Conservation (phyloP, 2,888 invertebrate species). For the Aelia acuminata region DNA sequence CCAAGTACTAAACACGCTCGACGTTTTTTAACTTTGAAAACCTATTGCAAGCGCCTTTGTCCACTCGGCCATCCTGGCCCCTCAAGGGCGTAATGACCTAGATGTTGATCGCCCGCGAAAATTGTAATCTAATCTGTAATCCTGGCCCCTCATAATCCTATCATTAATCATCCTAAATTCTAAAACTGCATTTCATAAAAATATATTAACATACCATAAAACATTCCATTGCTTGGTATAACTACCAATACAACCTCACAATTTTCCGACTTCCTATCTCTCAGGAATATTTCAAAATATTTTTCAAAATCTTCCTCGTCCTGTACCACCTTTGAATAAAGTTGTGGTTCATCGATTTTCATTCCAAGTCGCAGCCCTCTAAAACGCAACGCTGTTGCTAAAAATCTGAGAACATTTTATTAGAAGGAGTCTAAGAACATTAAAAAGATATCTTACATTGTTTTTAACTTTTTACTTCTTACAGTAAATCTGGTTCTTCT, state of each 20-base stretch:
- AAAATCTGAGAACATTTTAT: neutral
- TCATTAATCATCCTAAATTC: too few species aligned
- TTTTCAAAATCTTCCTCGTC: neutral
- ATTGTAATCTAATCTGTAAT: too few species aligned
- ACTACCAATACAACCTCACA: conserved; percentile 10
- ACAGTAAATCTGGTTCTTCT: conserved; percentile 1
- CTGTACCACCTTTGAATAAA: neutral
- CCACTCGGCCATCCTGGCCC: too few species aligned
- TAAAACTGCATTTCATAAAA: neutral
- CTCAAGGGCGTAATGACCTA: too few species aligned
- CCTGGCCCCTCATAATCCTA: too few species aligned
- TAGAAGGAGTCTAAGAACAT: neutral
- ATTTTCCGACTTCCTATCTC: neutral
- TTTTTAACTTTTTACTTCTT: neutral
- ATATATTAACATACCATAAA: neutral
- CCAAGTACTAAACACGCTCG: too few species aligned
- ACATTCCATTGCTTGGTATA: neutral
- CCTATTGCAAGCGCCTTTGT: too few species aligned
- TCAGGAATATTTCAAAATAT: neutral
- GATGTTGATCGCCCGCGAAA: too few species aligned
- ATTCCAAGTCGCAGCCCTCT: neutral
- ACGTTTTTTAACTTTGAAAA: too few species aligned
- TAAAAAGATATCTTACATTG: neutral
- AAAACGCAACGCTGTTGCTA: conserved; percentile 14
- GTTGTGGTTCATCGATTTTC: neutral